A percentile compares a stretch with the other conserved stretches of the same genome.
Evolutionary conservation across 2,113 vertebrate genomes (phyloP).

Genomic region (Apaloderma vittatum): DNA sequence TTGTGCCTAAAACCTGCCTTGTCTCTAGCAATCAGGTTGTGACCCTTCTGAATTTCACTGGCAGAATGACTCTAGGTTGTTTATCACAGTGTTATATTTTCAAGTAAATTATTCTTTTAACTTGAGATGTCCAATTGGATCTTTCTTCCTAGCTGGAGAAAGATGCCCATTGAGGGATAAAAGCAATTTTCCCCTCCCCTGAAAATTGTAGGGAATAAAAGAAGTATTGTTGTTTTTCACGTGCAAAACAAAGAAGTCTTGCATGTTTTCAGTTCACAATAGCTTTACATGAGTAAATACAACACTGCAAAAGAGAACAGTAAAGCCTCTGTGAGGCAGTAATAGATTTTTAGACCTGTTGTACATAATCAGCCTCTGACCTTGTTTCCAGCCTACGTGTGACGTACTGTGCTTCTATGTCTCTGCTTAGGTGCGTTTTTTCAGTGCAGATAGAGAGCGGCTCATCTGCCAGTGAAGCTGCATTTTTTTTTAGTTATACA

Average conservation of each 20-base stretch:
- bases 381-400: background rate
- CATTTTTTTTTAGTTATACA: background rate
- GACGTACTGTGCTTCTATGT: background rate
- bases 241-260: background rate
- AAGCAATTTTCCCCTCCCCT: background rate
- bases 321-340: background rate
- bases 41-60: background rate
- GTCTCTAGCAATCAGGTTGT: constrained; percentile 3
- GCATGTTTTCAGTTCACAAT: background rate
- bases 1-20: background rate
- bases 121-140: background rate
- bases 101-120: constrained; percentile 7
- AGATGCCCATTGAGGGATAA: fast-evolving
- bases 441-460: background rate
- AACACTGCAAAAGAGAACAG: background rate
- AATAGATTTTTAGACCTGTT: background rate
- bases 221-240: background rate
- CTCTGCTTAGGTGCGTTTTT: background rate
- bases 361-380: background rate
- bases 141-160: background rate
- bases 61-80: background rate
- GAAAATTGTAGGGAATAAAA: background rate
- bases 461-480: background rate
- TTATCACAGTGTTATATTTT: background rate
- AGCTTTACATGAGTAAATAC: background rate